These are phyloP conservation scores for Microtus agrestis DNA, from an alignment of 2,797 vertebrate species.

Conservation along the genomic window DNA sequence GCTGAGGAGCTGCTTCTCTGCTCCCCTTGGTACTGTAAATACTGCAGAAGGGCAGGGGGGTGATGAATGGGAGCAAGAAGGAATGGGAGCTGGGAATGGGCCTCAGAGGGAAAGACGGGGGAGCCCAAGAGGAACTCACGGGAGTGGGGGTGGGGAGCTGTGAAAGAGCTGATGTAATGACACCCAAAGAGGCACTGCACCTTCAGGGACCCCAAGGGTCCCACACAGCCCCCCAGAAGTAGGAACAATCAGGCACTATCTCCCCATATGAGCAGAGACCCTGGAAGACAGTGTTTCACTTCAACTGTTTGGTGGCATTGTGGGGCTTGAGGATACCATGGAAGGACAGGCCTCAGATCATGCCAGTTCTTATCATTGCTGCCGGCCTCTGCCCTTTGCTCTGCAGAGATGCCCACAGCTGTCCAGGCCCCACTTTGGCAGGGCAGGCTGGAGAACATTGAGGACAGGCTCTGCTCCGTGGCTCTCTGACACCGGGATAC, in stretches of 20 bases:
- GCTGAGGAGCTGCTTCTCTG: background rate
- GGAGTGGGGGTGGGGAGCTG: background rate
- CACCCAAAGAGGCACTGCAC: too few relatives aligned
- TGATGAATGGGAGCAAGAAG: background rate
- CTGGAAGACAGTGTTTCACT: background rate
- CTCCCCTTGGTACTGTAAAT: background rate
- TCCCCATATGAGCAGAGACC: background rate
- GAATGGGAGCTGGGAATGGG: background rate
- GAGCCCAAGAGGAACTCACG: background rate
- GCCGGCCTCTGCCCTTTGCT: background rate
- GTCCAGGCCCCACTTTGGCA: background rate
- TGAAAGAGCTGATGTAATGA: background rate
- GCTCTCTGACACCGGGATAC: constrained; percentile 48
- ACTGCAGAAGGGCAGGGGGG: background rate
- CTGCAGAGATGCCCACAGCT: background rate
- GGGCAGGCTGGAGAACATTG: constrained; percentile 29
- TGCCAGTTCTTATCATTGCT: background rate
- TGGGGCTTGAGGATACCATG: background rate
- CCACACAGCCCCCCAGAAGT: background rate
- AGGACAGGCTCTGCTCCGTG: background rate
- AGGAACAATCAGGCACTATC: background rate
- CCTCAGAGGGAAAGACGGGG: background rate
- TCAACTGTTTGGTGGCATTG: fast-evolving
- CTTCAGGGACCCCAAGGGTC: background rate
- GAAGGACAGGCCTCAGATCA: background rate